Conservation (phyloP, 2,797 vertebrate genomes). For the Meda fulgida region DNA sequence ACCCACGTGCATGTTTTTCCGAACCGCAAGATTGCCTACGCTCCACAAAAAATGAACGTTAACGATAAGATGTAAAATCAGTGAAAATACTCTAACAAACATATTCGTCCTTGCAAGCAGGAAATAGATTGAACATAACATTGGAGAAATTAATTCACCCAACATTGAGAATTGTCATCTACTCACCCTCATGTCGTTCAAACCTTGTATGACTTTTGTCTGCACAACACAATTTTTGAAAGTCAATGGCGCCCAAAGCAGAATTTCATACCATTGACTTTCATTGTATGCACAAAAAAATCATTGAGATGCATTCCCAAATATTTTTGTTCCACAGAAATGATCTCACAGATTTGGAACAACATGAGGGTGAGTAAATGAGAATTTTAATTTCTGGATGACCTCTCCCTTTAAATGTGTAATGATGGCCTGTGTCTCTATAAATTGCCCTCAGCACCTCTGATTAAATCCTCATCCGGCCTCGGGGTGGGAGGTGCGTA, state of each 20-base stretch:
- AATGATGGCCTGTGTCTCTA: constrained; percentile 58
- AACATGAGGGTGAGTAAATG: neutral
- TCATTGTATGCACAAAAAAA: neutral
- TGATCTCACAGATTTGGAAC: neutral
- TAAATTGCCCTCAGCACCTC: constrained; percentile 54
- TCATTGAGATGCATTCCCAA: neutral
- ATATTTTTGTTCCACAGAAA: neutral
- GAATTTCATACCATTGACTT: neutral
- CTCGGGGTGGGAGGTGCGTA: constrained; percentile 32
- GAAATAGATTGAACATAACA: neutral
- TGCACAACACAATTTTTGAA: neutral
- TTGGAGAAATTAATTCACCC: neutral
- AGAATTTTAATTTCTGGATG: neutral
- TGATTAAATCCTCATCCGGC: constrained; percentile 56
- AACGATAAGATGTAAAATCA: neutral
- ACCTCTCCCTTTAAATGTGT: constrained; percentile 53
- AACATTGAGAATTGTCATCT: neutral
- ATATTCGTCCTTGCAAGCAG: constrained; percentile 19
- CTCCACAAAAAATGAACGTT: neutral
- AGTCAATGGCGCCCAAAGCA: neutral
- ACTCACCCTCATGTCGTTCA: neutral
- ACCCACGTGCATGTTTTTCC: neutral
- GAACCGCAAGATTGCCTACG: neutral
- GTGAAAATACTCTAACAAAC: neutral
- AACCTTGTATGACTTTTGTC: neutral